phyloP scores from a whole-genome alignment of 2,113 vertebrate genomes.

The Emydura subglobosa region DNA sequence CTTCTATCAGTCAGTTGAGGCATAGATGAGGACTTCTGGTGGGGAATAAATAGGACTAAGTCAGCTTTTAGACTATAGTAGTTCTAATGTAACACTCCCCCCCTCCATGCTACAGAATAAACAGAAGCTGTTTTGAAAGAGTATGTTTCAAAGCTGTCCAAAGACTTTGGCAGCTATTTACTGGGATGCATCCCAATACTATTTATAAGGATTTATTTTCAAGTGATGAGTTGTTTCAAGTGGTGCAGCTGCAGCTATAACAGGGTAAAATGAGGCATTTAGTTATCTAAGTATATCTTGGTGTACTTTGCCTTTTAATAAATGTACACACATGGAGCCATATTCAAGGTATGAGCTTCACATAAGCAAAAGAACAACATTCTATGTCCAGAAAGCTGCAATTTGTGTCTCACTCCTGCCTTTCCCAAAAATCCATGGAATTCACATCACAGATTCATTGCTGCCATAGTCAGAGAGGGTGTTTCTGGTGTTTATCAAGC shows the following conservation, averaged over 20 bases:
- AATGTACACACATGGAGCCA: background rate
- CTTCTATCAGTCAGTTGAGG: background rate
- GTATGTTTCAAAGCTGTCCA: background rate
- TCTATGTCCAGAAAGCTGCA: background rate
- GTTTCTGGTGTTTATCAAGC: background rate
- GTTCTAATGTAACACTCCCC: background rate
- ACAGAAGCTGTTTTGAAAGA: background rate
- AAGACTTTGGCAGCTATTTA: slow-evolving; percentile 16
- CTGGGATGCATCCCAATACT: slow-evolving; percentile 19
- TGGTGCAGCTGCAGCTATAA: background rate
- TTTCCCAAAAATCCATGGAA: background rate
- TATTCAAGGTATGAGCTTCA: background rate
- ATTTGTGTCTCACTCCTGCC: background rate
- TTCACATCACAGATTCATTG: background rate
- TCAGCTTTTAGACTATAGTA: background rate
- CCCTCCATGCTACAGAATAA: slow-evolving; percentile 1
- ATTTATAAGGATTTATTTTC: slow-evolving; percentile 39
- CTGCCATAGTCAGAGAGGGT: background rate
- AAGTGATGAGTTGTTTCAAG: background rate
- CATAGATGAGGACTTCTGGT: background rate
- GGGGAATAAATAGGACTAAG: slow-evolving; percentile 33
- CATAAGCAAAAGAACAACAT: background rate
- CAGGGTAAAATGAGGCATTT: background rate
- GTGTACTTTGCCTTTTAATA: background rate
- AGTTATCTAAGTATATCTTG: background rate